phyloP scores from a whole-genome alignment of 2,113 vertebrate species.

The Microtus ochrogaster region DNA sequence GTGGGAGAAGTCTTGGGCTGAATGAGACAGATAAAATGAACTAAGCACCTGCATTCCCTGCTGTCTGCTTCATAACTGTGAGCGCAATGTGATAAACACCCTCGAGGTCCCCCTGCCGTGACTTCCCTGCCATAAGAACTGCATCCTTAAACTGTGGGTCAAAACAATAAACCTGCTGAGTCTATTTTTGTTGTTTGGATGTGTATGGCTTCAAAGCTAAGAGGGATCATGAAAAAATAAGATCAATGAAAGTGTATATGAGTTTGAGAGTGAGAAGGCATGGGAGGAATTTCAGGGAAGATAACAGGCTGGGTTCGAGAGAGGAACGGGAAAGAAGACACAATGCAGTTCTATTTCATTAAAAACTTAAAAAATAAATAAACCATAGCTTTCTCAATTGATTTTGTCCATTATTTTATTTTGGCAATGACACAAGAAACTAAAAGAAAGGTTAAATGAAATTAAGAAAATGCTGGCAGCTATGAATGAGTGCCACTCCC shows the following conservation, averaged over 20 bases:
- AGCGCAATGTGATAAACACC: neutral
- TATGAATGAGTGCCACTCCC: neutral
- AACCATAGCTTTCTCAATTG: neutral
- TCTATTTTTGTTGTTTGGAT: neutral
- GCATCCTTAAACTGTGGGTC: neutral
- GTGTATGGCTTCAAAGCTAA: neutral
- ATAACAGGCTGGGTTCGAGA: neutral
- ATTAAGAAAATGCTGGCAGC: neutral
- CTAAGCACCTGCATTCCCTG: neutral
- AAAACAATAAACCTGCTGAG: neutral
- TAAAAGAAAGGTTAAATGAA: neutral
- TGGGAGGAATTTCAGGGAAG: neutral
- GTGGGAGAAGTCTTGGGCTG: neutral
- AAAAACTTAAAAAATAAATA: neutral
- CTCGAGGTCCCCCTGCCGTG: too few relatives aligned
- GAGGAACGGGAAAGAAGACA: neutral
- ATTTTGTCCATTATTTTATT: neutral
- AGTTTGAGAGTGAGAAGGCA: neutral
- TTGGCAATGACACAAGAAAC: neutral
- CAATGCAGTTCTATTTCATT: neutral
- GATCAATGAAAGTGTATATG: neutral
- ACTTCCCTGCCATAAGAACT: neutral
- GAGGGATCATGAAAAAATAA: neutral
- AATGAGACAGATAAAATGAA: neutral
- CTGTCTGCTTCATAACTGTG: neutral